Base-by-base conservation (phyloP, 2,797 vertebrate genomes). In the Anguilla megastoma region DNA sequence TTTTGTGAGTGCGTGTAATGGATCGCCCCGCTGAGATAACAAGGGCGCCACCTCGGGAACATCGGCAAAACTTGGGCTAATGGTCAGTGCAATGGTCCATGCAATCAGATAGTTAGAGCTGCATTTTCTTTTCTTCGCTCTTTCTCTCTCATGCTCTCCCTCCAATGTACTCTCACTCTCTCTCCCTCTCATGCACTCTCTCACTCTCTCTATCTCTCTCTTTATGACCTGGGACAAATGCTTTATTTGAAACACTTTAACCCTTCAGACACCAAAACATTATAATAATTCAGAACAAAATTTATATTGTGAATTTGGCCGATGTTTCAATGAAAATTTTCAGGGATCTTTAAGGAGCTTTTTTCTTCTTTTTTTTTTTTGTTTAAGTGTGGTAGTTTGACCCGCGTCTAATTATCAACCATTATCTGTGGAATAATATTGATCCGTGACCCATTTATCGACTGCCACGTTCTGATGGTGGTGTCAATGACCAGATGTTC, bases 1-100 rank as follows among this genome's bases (percentile, higher is more conserved):
- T 56, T 84, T 84, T 84, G 83, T 54, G n/a, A 36, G 54, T 30
- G 27, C 21, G 50, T 63, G 84, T 60, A 85, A 85, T 58, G 30
- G 84, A 85, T 60, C 30, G n/a, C 54, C 56, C 84, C 12, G 16
- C 52, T 45, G 30, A 36, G 84, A 58, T 85, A 58, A 58, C 8
- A 36, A 63, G 52, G 84, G 54, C 2, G 8, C 21, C 27, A 3
- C 83, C 52, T 84, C 24, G 18, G 83, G 52, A 84, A 30, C 83
- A 56, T 14, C 14, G 83, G 76, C 76, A 21, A 45, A 80, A 45
- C 36, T 80, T 48, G 16, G 30, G 71, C 71, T 76, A 36, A 76
- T 16, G 33, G 71, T 41, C 71, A 36, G 71, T 36, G 71, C 71
- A 74, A 36, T 74, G 71, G n/a, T 14, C 71, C 71, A 16, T 74